Conservation (phyloP, 2,888 invertebrate species). For the Abrostola triplasia region DNA sequence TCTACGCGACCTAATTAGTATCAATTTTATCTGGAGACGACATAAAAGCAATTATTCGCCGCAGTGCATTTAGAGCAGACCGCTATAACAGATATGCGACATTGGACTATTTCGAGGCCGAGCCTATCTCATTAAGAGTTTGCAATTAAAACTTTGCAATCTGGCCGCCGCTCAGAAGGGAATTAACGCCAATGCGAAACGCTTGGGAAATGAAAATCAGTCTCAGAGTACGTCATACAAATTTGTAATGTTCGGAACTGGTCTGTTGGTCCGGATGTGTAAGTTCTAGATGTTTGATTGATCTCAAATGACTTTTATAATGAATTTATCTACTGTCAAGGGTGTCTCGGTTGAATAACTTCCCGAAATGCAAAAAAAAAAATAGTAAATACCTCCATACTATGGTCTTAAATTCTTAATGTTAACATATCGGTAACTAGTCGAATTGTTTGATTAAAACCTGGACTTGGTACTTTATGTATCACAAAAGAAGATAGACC, state of each 20-base stretch:
- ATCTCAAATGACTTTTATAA: neutral
- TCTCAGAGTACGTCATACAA: conserved; percentile 53
- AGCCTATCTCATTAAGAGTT: conserved; percentile 80
- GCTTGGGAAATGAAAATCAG: conserved; percentile 74
- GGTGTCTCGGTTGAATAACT: too few species aligned
- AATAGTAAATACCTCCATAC: too few species aligned
- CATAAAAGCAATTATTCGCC: conserved; percentile 50
- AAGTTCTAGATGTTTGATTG: conserved; percentile 11
- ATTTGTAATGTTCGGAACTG: conserved; percentile 26
- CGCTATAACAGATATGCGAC: conserved; percentile 42
- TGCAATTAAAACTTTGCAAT: conserved; percentile 83
- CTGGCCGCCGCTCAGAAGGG: conserved; percentile 70
- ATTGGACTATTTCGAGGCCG: conserved; percentile 66
- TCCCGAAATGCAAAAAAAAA: too few species aligned
- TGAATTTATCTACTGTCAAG: neutral
- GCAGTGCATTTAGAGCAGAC: conserved; percentile 50
- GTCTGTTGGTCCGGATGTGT: conserved; percentile 29
- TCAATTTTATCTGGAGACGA: conserved; percentile 46
- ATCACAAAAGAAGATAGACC: too few species aligned
- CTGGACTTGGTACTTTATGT: too few species aligned
- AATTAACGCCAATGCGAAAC: conserved; percentile 71
- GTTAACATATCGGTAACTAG: too few species aligned
- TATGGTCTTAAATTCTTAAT: too few species aligned
- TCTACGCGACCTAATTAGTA: conserved; percentile 42
- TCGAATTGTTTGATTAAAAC: too few species aligned